These are phyloP conservation scores for Cathartes aura DNA, from an alignment of 2,113 vertebrate species.

Conservation along the genomic window DNA sequence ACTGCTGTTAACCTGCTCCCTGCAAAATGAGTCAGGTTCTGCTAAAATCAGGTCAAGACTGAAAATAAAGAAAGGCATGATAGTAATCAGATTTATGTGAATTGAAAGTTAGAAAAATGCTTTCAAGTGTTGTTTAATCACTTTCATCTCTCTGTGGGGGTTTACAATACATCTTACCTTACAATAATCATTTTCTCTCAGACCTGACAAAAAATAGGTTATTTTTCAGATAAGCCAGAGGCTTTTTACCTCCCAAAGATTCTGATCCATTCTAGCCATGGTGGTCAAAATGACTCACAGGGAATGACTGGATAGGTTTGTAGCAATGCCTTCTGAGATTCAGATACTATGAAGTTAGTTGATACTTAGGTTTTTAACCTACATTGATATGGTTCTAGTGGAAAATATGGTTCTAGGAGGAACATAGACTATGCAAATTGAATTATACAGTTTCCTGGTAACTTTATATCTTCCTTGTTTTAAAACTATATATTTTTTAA, in stretches of 20 bases:
- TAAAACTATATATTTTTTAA: neutral
- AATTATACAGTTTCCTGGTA: neutral
- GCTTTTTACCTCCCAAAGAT: neutral
- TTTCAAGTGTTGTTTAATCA: neutral
- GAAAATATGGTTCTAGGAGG: neutral
- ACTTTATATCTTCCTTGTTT: neutral
- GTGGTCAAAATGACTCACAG: neutral
- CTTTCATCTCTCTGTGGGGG: neutral
- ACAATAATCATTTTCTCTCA: neutral
- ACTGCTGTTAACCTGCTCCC: neutral
- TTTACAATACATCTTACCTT: neutral
- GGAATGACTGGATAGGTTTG: neutral
- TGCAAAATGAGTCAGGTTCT: neutral
- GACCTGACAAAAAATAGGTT: neutral
- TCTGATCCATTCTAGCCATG: neutral
- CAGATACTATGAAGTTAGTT: neutral
- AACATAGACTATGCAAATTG: neutral
- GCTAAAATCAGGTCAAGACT: neutral
- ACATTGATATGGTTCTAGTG: neutral
- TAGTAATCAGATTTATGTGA: neutral
- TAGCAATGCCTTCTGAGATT: neutral
- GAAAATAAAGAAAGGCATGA: neutral
- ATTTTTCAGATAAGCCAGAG: neutral
- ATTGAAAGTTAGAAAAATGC: neutral
- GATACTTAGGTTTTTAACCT: neutral